Evolutionary conservation across 2,888 invertebrate species (phyloP), one percentile per base, ranked within the genome.

Genomic region (Augiades crinisus): DNA sequence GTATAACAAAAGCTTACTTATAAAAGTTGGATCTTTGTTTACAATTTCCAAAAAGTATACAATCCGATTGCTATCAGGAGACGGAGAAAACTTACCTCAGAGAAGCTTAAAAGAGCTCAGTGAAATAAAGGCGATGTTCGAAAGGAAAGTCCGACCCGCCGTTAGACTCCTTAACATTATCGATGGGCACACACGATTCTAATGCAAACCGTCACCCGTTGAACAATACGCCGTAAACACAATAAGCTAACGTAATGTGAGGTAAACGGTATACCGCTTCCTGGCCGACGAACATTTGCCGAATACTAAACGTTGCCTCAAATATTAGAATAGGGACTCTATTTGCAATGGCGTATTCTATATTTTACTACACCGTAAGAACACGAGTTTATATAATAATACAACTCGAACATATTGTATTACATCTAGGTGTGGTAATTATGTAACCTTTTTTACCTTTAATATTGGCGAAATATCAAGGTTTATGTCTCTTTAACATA

Each of bases 201-300:
- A 77, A 81, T 79, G 76, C 77, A 70, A 67, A 68, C 61, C 73
- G 63, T 70, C 64, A 70, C 70, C 63, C 62, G 56, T 53, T 61
- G 65, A 75, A 85, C 81, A 81, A 83, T 82, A 78, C 75, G 60
- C 64, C 51, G 65, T 65, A 70, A 73, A 78, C 70, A 81, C 77
- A 81, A 81, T 78, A 75, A 76, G 75, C 74, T 62, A 77, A 73
- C 74, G 75, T 77, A 79, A 80, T 74, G 74, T 76, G 74, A 81
- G 73, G 78, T 81, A 82, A 83, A 81, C 77, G 78, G 78, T 80
- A 76, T 66, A 73, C 66, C 65, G 68, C 64, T 82, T 85, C 79
- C 81, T 81, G 76, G 64, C 62, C 64, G 58, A 52, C 64, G 56
- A 62, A 66, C 75, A 70, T 68, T 70, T 65, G 53, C 54, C 68